Percentiles rank a stretch among this genome's conserved stretches.
Conservation (phyloP, 2,888 invertebrate species). For the Lottia scabra region DNA sequence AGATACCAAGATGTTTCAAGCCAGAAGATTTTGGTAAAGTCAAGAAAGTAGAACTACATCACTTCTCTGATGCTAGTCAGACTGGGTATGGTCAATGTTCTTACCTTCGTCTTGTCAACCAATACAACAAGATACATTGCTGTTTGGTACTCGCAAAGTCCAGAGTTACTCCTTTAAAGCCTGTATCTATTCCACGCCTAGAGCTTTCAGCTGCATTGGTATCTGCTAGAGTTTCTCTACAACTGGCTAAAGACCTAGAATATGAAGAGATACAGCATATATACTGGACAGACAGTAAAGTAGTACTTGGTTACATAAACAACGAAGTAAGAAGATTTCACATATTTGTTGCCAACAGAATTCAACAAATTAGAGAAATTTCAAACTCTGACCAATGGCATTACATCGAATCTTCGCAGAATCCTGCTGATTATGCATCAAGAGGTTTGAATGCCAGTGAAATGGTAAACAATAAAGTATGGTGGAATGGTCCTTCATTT, state of each 20-base stretch:
- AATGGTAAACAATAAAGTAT: background rate
- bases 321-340: constrained; percentile 12
- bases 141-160: constrained; percentile 25
- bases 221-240: constrained; percentile 15
- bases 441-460: constrained; percentile 17
- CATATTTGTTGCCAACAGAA: constrained; percentile 30
- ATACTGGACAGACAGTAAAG: constrained; percentile 31
- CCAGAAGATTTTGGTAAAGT: constrained; percentile 23
- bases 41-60: constrained; percentile 18
- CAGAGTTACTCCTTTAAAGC: constrained; percentile 25
- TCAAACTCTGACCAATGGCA: constrained; percentile 24
- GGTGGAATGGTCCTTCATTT: background rate
- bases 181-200: constrained; percentile 20
- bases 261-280: constrained; percentile 5
- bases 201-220: background rate
- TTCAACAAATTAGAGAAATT: constrained; percentile 25
- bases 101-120: constrained; percentile 12
- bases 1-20: constrained; percentile 14
- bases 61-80: constrained; percentile 25
- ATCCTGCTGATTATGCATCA: constrained; percentile 32
- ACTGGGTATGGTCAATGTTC: constrained; percentile 13
- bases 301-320: constrained; percentile 31
- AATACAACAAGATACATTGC: constrained; percentile 20
- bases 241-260: constrained; percentile 22
- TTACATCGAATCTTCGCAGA: constrained; percentile 20